phyloP scores from a whole-genome alignment of 2,888 invertebrate species.

The Agrypnus murinus region DNA sequence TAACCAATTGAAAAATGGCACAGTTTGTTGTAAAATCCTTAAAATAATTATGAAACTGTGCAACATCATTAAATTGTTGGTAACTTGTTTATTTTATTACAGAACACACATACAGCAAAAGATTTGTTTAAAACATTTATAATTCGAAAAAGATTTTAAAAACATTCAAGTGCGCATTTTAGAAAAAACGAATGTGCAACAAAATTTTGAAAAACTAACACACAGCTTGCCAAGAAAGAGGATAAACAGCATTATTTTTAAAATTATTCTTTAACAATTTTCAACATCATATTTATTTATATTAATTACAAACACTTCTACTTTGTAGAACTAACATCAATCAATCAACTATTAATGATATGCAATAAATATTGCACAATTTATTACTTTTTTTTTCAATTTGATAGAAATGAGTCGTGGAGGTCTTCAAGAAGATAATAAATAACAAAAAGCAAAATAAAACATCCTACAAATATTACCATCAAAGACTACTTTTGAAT shows the following conservation, averaged over 20 bases:
- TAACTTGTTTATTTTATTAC: not conserved
- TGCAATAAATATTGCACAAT: constrained; percentile 39
- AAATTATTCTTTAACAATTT: constrained; percentile 13
- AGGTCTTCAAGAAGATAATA: not conserved
- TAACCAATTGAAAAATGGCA: constrained; percentile 40
- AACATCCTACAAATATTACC: too few relatives aligned
- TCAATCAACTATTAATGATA: constrained; percentile 21
- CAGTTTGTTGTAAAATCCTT: constrained; percentile 26
- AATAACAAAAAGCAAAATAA: too few relatives aligned
- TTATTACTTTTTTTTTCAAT: too few relatives aligned
- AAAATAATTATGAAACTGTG: constrained; percentile 28
- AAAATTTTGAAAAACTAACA: not conserved
- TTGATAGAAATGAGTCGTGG: not conserved
- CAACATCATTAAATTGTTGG: constrained; percentile 20
- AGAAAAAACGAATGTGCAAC: constrained; percentile 19
- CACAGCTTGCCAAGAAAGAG: not conserved
- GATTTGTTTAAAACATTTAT: not conserved
- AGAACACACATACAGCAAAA: constrained; percentile 5
- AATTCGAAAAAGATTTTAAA: too few relatives aligned
- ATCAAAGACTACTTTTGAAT: not conserved
- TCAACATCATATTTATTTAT: constrained; percentile 1
- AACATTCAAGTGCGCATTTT: constrained; percentile 11
- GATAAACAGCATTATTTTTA: constrained; percentile 1
- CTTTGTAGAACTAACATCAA: constrained; percentile 25
- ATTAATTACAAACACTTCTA: not conserved